Evolutionary conservation across 2,888 invertebrate species (phyloP), one percentile per base, ranked within the genome.

Genomic region (Acrobasis suavella): DNA sequence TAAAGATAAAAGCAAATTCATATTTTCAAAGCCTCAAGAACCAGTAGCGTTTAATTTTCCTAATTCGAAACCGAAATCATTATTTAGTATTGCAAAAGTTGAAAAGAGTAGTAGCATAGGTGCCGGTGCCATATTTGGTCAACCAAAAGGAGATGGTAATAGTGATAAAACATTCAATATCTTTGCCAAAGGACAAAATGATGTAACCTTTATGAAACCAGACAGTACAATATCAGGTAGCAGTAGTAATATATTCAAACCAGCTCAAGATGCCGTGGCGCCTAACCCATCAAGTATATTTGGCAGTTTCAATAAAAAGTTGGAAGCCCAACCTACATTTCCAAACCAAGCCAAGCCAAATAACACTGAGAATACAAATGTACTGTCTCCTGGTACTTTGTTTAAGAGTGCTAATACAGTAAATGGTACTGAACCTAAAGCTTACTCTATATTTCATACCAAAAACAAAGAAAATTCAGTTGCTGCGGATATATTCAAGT

Each of bases 21-120:
- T 82, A 15, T 92, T 92, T 80, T 91, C 91, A 1, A 89, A 87
- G 64, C 91, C 91, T 46, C 82, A 86, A 72, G 80, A 85, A 60
- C n/a, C 67, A 50, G 50, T 67, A 59, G 70, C 72, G 15, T 69
- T 70, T 68, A 69, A 64, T 58, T 22, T 72, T 5, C 75, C 75
- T 59, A 73, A 73, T 64, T 56, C 59, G 12, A 71, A 68, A 52
- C 9, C 62, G 38, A 54, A 38, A 46, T 50, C 59, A 15, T 9
- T 59, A 38, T 59, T 59, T 16, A 59, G 50, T 39, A 39, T 7
- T 38, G 22, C 42, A 6, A 37, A 50, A 12, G 39, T 15, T 6
- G 55, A 60, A 38, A 39, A 55, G 50, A 50, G n/a, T 9, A 60
- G 50, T 15, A 7, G 14, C 58, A 58, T 42, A 61, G 65, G 10